These are phyloP conservation scores for Sphaerodactylus townsendi DNA, from an alignment of 2,113 vertebrate species.

Conservation along the genomic window DNA sequence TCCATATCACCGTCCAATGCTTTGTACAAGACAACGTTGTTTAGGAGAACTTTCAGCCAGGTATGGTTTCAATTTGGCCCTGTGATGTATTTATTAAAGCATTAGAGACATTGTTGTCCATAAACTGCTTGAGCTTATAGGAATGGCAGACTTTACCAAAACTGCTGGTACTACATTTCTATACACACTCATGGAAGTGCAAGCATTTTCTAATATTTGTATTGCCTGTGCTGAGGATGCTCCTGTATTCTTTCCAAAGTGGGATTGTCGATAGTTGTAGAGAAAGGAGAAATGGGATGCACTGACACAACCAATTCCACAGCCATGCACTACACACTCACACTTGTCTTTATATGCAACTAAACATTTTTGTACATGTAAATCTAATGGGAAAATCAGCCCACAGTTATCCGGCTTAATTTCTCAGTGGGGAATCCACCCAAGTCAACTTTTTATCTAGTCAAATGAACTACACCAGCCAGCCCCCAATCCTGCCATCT, in stretches of 20 bases:
- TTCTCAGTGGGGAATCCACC: no score
- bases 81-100: no score
- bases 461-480: background rate
- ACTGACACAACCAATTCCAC: background rate
- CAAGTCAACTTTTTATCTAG: background rate
- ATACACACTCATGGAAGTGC: no score
- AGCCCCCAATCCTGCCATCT: background rate
- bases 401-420: background rate
- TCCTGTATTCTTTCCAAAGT: background rate
- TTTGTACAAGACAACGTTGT: constrained; percentile 39
- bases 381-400: background rate
- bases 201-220: background rate
- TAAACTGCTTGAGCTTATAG: no score
- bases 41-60: no score
- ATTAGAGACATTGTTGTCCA: no score
- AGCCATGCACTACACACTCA: background rate
- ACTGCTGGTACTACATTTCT: background rate
- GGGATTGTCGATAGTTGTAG: background rate
- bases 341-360: background rate
- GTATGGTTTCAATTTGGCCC: no score
- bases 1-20: constrained; percentile 80
- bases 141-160: no score
- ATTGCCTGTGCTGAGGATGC: background rate
- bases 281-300: background rate
- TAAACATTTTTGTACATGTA: background rate